Base-by-base conservation (phyloP, 2,113 vertebrate species). In the Perognathus longimembris region DNA sequence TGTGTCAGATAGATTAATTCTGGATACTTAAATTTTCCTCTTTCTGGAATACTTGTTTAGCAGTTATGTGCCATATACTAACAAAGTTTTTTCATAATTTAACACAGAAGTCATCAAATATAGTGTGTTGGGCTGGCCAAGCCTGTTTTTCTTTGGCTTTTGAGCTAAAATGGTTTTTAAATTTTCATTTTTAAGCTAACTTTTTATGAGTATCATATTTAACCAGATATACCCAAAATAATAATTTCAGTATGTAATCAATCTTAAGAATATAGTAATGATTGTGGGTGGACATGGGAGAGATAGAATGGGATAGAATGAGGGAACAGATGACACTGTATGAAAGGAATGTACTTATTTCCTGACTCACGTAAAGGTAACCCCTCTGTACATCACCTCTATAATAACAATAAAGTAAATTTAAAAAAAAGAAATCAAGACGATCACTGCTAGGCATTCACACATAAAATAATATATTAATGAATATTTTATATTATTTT, bases 1-100 rank as follows among this genome's bases (percentile, higher is more conserved):
- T 92, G 15, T 90, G 15, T 57, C 86, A 86, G n/a, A 86, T 73
- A 86, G n/a, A 86, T 73, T n/a, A 89, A 83, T 71, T 79, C 77
- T 87, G 76, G 40, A 76, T 70, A 64, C 82, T 30, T 79, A 45
- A 45, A 45, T 84, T 82, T 75, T 36, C 36, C 36, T 80, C 32
- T 78, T 93, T 88, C 67, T 71, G 66, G 50, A 78, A 45, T 61
- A 70, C 34, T 91, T 85, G 78, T 30, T 90, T 93, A 85, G 66
- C 30, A 89, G 40, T 85, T 88, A 28, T 50, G n/a, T 45, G 26
- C 67, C 28, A 85, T n/a, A 70, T 50, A 61, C 20, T 54, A 45
- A 75, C 38, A 70, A 64, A 90, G 32, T 36, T 66, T 92, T 89
- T 78, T 70, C 18, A 20, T 88, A 11, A 42, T 15, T 82, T 88